A percentile compares a stretch with the other conserved stretches of the same genome.
Evolutionary conservation across 1,140 invertebrate genomes (phyloP).

Genomic region (Acyrthosiphon pisum): DNA sequence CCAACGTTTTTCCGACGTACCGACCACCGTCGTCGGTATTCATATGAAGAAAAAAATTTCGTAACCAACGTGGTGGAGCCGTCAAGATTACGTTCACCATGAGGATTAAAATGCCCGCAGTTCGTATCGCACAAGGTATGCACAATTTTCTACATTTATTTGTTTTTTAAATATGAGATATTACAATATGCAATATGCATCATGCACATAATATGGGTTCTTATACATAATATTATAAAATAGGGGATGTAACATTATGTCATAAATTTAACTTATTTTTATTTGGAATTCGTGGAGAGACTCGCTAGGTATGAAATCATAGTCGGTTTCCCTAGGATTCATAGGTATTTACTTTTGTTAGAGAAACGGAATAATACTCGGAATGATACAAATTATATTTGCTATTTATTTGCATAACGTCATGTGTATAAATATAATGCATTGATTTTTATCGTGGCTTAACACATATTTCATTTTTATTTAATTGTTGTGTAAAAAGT

Average conservation of each 20-base stretch:
- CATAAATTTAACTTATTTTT: neutral
- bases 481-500: neutral
- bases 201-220: neutral
- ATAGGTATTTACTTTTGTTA: neutral
- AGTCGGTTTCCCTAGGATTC: no score
- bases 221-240: neutral
- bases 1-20: neutral
- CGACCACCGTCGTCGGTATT: slow-evolving; percentile 6
- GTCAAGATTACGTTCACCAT: slow-evolving; percentile 70
- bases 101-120: slow-evolving; percentile 95
- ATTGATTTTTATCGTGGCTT: neutral
- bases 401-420: neutral
- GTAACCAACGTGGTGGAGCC: slow-evolving; percentile 47
- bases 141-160: neutral
- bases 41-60: slow-evolving; percentile 19
- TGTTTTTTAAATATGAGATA: neutral
- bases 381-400: neutral
- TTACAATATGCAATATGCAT: neutral
- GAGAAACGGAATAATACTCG: neutral
- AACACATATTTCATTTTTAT: neutral
- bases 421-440: neutral
- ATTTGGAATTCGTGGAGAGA: neutral
- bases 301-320: neutral
- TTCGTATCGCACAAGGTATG: slow-evolving; percentile 91
- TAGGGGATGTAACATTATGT: neutral